Evolutionary conservation across 2,797 vertebrate species (phyloP), one percentile per base, ranked within the genome.

Genomic region (Oreochromis grahami): DNA sequence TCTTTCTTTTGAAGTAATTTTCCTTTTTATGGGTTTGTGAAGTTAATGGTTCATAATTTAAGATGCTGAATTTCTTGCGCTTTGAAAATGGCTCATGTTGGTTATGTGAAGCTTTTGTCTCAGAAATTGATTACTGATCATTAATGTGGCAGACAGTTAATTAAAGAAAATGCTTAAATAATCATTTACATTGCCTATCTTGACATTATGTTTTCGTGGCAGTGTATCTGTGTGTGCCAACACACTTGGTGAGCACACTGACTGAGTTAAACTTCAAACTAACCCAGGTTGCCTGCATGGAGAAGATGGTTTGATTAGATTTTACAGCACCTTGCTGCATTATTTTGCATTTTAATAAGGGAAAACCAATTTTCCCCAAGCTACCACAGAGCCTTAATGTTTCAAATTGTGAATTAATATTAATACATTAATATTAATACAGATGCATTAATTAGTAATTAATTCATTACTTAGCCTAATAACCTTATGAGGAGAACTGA

Each of bases 281-380:
- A 60, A 55, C 89, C n/a, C 60, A 48, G 65, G 21, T 29, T 12
- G 13, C 17, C 76, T 78, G 63, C 79, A 79, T 19, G 32, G 77
- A 90, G 55, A 77, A 87, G 83, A 83, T 45, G 83, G 58, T 87
- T 81, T 89, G 91, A 94, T 93, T 94, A 91, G 87, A 89, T 93
- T 88, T 89, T 87, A 68, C 83, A 86, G 79, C 87, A 92, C 85
- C 90, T 91, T 89, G 83, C 91, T 93, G 92, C 89, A 93, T 92
- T 89, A 88, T 84, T 94, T 94, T 92, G 82, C 92, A 95, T 94
- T 81, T 90, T 92, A 93, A 95, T 94, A 72, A 88, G 78, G 58
- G 77, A 41, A 84, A 93, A 89, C 88, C 80, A 21, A 88, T 91
- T 91, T 88, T 86, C 82, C 82, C 14, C 26, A 56, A 48, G 83